These are phyloP conservation scores for Zenarchopterus dispar DNA, from an alignment of 2,797 vertebrate genomes.

Conservation along the genomic window DNA sequence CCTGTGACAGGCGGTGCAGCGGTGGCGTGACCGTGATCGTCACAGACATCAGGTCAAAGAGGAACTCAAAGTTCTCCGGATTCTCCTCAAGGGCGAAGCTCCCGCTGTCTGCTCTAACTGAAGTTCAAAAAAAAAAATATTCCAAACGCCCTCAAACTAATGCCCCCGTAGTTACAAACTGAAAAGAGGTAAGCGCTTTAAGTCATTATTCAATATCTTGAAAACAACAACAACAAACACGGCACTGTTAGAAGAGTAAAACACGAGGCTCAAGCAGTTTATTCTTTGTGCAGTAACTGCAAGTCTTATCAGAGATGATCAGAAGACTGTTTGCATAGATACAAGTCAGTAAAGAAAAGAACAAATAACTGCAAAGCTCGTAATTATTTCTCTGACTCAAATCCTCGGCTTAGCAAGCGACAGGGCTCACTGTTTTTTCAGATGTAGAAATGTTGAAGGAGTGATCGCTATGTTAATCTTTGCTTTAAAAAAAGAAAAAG, in stretches of 20 bases:
- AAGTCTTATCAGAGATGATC: neutral
- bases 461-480: slow-evolving; percentile 42
- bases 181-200: neutral
- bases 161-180: neutral
- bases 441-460: slow-evolving; percentile 32
- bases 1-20: slow-evolving; percentile 3
- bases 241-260: neutral
- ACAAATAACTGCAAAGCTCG: neutral
- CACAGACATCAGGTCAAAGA: slow-evolving; percentile 61
- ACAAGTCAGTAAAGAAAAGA: no score
- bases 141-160: neutral
- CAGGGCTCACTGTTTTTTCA: slow-evolving; percentile 18
- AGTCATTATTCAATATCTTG: no score
- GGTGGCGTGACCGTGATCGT: slow-evolving; percentile 36
- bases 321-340: no score
- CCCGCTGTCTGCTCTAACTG: slow-evolving; percentile 28
- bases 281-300: neutral
- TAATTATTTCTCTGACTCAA: slow-evolving; percentile 6
- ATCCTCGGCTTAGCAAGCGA: neutral
- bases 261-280: neutral
- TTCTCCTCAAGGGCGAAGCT: slow-evolving; percentile 60
- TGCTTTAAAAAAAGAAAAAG: slow-evolving; percentile 6
- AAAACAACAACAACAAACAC: neutral
- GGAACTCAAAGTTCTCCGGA: slow-evolving; percentile 61
- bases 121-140: neutral